A percentile compares a stretch with the other conserved stretches of the same genome.
These are phyloP conservation scores for Myotis findleyi DNA, from an alignment of 2,797 vertebrate genomes.

Conservation along the genomic window DNA sequence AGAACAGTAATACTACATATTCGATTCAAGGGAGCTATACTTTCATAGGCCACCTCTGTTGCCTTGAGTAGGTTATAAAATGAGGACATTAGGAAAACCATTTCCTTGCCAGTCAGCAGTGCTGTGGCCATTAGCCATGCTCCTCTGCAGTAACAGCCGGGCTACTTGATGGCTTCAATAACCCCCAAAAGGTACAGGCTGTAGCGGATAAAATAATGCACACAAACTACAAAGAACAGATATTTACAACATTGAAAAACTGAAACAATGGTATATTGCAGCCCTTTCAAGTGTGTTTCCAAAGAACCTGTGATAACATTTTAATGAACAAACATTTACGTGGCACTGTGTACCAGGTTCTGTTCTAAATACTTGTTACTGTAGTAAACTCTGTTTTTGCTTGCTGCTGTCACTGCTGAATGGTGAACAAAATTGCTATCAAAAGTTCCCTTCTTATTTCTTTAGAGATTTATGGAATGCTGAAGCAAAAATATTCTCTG, in stretches of 20 bases:
- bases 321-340: background rate
- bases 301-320: background rate
- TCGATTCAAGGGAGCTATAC: background rate
- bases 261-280: background rate
- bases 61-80: slow-evolving; percentile 28
- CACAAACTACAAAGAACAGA: background rate
- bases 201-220: slow-evolving; percentile 10
- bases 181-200: background rate
- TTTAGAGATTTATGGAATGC: background rate
- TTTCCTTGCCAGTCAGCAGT: slow-evolving; percentile 9
- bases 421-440: background rate
- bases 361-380: background rate
- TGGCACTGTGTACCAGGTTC: background rate
- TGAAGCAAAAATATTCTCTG: background rate
- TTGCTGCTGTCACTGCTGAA: background rate
- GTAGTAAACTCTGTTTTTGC: background rate
- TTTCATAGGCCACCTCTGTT: background rate
- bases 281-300: slow-evolving; percentile 13
- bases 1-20: background rate
- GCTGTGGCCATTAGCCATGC: slow-evolving; percentile 12
- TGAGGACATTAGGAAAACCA: background rate
- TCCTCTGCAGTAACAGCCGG: background rate
- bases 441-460: background rate
- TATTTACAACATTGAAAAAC: background rate
- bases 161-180: background rate